phyloP scores from a whole-genome alignment of 2,888 invertebrate species.

The Kryphioiulus occultus region DNA sequence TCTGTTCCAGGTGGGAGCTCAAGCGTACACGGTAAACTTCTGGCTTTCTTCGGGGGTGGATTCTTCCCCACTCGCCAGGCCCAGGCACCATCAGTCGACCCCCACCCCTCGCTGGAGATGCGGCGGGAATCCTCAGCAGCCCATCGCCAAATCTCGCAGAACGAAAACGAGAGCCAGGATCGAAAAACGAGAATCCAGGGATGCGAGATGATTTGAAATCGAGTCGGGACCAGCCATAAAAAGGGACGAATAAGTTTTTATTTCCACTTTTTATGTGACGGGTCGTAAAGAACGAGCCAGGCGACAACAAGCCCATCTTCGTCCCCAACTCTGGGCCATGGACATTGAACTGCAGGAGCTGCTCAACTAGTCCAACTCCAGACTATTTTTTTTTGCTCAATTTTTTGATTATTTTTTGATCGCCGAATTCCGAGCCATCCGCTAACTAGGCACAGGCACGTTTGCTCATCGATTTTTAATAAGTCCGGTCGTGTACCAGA shows the following conservation, averaged over 20 bases:
- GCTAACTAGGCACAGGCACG: not conserved
- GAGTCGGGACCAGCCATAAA: not conserved
- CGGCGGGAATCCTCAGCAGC: not conserved
- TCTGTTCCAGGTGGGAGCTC: not conserved
- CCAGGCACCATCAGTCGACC: not conserved
- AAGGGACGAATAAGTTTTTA: slow-evolving; percentile 25
- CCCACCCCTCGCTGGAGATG: not conserved
- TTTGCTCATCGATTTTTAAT: slow-evolving; percentile 8
- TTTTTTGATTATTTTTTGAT: not conserved
- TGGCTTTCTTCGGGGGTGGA: not conserved
- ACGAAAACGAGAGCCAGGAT: not conserved
- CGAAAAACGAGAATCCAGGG: not conserved
- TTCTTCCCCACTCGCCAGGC: not conserved
- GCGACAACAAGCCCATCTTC: not conserved
- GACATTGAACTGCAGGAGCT: slow-evolving; percentile 17
- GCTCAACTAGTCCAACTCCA: not conserved
- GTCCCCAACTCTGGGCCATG: not conserved
- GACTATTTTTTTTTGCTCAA: not conserved
- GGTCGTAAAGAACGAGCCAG: not conserved
- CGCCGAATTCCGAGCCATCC: not conserved
- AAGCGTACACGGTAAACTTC: not conserved
- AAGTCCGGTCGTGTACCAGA: not conserved
- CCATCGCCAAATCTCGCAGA: not conserved
- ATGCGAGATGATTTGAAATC: slow-evolving; percentile 22
- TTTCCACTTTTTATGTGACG: not conserved